Percentiles rank a stretch among this genome's conserved stretches.
Evolutionary conservation across 23 tunicate genomes (phyloP).

Genomic region (Halocynthia roretzi): DNA sequence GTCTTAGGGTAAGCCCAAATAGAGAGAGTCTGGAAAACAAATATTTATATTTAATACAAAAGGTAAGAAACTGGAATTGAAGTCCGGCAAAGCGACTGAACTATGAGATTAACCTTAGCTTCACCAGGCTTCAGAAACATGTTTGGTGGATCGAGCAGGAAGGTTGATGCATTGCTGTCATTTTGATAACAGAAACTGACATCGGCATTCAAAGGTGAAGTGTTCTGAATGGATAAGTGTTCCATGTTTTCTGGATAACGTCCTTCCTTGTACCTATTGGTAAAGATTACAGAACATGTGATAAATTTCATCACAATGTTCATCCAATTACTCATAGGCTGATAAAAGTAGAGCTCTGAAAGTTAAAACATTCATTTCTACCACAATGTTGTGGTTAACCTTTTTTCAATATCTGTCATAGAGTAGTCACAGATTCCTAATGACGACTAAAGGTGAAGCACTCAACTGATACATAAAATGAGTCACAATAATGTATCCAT

Average conservation of each 20-base stretch:
- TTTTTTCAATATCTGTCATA: too few relatives aligned
- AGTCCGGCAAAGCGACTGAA: not conserved
- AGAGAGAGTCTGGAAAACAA: slow-evolving; percentile 35
- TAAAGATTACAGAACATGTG: too few relatives aligned
- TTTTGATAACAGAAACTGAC: slow-evolving; percentile 81
- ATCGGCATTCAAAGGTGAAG: slow-evolving; percentile 61
- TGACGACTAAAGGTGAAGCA: too few relatives aligned
- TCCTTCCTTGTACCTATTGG: slow-evolving; percentile 21
- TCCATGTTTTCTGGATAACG: slow-evolving; percentile 94
- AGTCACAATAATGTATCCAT: not conserved
- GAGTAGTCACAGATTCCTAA: too few relatives aligned
- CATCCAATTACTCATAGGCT: too few relatives aligned
- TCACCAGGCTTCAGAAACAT: slow-evolving; percentile 79
- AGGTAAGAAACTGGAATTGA: not conserved
- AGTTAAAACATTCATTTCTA: too few relatives aligned
- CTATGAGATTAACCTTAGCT: slow-evolving; percentile 38
- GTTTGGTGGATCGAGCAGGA: slow-evolving; percentile 85
- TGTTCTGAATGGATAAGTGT: slow-evolving; percentile 58
- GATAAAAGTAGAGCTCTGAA: too few relatives aligned
- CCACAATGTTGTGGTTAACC: too few relatives aligned
- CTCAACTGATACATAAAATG: too few relatives aligned
- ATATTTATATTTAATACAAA: not conserved
- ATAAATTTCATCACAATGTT: too few relatives aligned
- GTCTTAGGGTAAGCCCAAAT: slow-evolving; percentile 98
- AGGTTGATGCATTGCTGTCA: slow-evolving; percentile 85